Percentiles rank a stretch among this genome's conserved stretches.
Evolutionary conservation across 2,888 invertebrate species (phyloP).

Genomic region (Rhagonycha fulva): DNA sequence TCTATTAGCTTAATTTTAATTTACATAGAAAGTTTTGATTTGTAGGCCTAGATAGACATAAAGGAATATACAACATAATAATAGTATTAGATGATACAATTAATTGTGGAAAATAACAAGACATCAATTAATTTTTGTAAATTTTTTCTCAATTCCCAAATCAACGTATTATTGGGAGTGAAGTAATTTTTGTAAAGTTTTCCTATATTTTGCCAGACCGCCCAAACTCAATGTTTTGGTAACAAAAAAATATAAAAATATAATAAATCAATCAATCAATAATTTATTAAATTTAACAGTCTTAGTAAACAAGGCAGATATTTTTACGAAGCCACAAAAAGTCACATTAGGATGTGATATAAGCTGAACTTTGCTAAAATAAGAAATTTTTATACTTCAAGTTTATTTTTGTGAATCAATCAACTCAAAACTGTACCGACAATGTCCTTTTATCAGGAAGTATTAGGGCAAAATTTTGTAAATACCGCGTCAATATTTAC

Average conservation of each 20-base stretch:
- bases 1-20: not conserved
- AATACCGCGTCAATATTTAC: not conserved
- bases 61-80: too few species aligned
- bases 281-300: not conserved
- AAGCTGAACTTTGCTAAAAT: not conserved
- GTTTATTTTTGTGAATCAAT: not conserved
- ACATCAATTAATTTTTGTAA: too few species aligned
- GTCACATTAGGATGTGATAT: not conserved
- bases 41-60: not conserved
- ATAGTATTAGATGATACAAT: not conserved
- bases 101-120: not conserved
- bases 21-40: not conserved
- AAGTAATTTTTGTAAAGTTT: too few species aligned
- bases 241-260: not conserved
- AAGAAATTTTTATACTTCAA: not conserved
- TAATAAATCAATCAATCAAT: not conserved
- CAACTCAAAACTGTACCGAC: not conserved
- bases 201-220: too few species aligned
- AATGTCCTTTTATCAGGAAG: not conserved
- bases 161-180: too few species aligned
- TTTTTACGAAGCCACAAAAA: not conserved
- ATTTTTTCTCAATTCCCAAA: too few species aligned
- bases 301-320: not conserved
- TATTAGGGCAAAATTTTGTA: not conserved
- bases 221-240: not conserved